A percentile compares a stretch with the other conserved stretches of the same genome.
phyloP scores from a whole-genome alignment of 2,113 vertebrate genomes.

The Halcyon senegalensis region DNA sequence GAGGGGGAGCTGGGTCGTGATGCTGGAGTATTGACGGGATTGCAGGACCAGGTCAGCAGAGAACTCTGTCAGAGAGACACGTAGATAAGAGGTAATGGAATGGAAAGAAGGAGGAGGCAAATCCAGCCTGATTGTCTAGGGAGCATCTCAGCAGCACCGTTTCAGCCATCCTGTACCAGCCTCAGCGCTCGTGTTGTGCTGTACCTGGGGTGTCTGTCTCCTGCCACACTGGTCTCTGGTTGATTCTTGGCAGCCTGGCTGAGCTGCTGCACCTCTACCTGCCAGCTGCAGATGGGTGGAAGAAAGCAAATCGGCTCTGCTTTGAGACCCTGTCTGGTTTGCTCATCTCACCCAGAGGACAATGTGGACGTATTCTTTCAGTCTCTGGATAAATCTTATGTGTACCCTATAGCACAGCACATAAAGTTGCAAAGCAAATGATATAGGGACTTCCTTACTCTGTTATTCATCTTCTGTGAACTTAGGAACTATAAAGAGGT shows the following conservation, averaged over 20 bases:
- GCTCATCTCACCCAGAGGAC: not conserved
- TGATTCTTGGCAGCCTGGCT: not conserved
- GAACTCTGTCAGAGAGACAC: not conserved
- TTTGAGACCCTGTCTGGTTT: not conserved
- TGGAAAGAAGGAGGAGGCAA: not conserved
- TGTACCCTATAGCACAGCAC: not conserved
- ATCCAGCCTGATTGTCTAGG: not conserved
- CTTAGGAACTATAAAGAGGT: not conserved
- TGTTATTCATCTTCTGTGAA: not conserved
- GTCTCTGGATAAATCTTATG: not conserved
- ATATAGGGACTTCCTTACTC: not conserved
- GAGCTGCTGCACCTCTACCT: not conserved
- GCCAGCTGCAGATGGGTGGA: not conserved
- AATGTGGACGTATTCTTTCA: fast-evolving
- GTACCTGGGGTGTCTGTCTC: not conserved
- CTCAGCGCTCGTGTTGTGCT: not conserved
- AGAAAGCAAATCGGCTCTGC: not conserved
- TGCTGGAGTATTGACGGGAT: not conserved
- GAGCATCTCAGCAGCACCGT: not conserved
- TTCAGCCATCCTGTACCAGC: too few relatives aligned
- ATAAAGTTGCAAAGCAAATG: not conserved
- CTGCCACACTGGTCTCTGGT: fast-evolving
- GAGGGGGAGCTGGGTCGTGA: fast-evolving
- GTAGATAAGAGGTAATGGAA: not conserved
- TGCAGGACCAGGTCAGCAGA: not conserved